Evolutionary conservation across 2,113 vertebrate species (phyloP).

Genomic region (Lepus europaeus): DNA sequence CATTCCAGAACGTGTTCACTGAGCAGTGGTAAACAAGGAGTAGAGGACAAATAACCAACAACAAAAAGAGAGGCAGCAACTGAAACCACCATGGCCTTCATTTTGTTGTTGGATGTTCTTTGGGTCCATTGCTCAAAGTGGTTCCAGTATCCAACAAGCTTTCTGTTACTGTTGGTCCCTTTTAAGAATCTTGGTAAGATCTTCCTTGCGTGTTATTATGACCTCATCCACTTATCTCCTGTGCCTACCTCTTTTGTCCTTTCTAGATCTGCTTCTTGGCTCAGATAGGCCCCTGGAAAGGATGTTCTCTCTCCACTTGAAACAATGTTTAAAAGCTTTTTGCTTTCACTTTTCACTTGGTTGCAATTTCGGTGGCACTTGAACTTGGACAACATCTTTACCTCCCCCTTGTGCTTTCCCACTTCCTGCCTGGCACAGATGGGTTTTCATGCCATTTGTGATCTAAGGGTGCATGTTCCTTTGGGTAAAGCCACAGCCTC

Average conservation of each 20-base stretch:
- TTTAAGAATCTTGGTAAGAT: slow-evolving; percentile 38
- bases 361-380: slow-evolving; percentile 45
- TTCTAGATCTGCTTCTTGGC: slow-evolving; percentile 49
- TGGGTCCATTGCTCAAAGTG: background rate
- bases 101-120: background rate
- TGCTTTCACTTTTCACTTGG: slow-evolving; percentile 14
- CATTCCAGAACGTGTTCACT: slow-evolving; percentile 24
- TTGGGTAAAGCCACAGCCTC: background rate
- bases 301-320: background rate
- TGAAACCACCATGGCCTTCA: background rate
- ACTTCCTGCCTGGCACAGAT: slow-evolving; percentile 24
- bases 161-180: slow-evolving; percentile 32
- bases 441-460: background rate
- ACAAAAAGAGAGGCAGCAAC: background rate
- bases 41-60: background rate
- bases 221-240: slow-evolving; percentile 35
- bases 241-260: slow-evolving; percentile 27
- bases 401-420: slow-evolving; percentile 5
- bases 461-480: background rate
- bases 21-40: slow-evolving; percentile 19
- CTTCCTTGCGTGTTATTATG: slow-evolving; percentile 29
- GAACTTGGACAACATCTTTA: slow-evolving; percentile 45
- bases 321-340: slow-evolving; percentile 55
- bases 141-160: background rate
- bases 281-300: background rate